Evolutionary conservation across 1,140 invertebrate species (phyloP).

Genomic region (Drosophila pectinifera): DNA sequence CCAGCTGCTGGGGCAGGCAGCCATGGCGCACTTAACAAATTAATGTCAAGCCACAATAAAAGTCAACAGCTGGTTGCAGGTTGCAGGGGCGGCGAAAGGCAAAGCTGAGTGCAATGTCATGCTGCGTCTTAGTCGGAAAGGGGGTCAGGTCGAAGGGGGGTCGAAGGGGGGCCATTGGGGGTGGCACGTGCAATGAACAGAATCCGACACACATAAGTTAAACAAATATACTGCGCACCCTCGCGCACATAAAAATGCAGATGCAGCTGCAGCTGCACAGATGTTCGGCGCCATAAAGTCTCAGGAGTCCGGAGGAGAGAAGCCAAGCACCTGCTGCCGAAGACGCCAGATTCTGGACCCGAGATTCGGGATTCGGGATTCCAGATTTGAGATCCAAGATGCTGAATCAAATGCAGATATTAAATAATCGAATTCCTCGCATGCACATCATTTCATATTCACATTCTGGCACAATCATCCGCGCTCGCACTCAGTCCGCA

Average conservation of each 20-base stretch:
- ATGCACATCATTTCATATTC: conserved; percentile 43
- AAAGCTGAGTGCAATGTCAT: conserved; percentile 76
- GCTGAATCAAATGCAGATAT: conserved; percentile 46
- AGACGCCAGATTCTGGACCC: conserved; percentile 2
- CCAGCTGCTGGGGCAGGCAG: conserved; percentile 18
- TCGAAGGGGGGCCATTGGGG: too few relatives aligned
- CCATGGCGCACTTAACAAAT: conserved; percentile 78
- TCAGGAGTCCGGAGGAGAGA: neutral
- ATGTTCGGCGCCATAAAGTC: conserved; percentile 24
- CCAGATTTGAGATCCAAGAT: neutral
- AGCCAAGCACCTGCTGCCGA: conserved; percentile 22
- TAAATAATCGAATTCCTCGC: conserved; percentile 46
- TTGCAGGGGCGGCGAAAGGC: conserved; percentile 45
- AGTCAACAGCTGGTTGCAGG: conserved; percentile 77
- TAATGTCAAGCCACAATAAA: conserved; percentile 84
- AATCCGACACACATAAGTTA: conserved; percentile 42
- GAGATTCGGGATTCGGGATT: neutral
- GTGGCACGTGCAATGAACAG: conserved; percentile 31
- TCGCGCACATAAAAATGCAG: conserved; percentile 37
- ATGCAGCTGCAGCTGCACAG: conserved; percentile 30
- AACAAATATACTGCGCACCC: conserved; percentile 26
- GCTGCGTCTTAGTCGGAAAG: conserved; percentile 32
- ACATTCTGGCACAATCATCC: conserved; percentile 32
- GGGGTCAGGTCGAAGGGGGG: conserved; percentile 5
- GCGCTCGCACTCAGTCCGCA: neutral